Percentiles rank a stretch among this genome's conserved stretches.
Evolutionary conservation across 2,888 invertebrate species (phyloP).

Genomic region (Spilosoma lubricipeda): DNA sequence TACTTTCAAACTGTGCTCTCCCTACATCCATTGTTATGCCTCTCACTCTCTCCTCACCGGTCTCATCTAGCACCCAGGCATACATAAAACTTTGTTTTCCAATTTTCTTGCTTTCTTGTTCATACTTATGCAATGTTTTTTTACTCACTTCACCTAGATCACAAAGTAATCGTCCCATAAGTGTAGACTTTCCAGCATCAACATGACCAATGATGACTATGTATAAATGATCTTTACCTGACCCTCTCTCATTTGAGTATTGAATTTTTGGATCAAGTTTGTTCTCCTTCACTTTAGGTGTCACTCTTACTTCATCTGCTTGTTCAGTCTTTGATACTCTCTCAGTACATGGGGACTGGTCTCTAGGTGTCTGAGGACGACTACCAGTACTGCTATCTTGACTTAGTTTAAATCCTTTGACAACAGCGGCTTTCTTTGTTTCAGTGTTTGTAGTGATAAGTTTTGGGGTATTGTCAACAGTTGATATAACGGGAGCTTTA

Average conservation of each 20-base stretch:
- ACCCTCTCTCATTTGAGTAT: constrained; percentile 91
- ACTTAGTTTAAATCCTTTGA: constrained; percentile 87
- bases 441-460: constrained; percentile 79
- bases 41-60: constrained; percentile 97
- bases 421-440: constrained; percentile 70
- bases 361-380: constrained; percentile 86
- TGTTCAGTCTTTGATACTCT: constrained; percentile 75
- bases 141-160: constrained; percentile 95
- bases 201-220: constrained; percentile 98
- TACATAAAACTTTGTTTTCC: constrained; percentile 99
- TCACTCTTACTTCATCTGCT: constrained; percentile 74
- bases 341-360: constrained; percentile 90
- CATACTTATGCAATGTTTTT: constrained; percentile 97
- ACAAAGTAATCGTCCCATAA: constrained; percentile 98
- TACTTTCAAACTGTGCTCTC: constrained; percentile 96
- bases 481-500: constrained; percentile 64
- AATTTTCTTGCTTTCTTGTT: constrained; percentile 98
- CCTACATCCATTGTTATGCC: constrained; percentile 99
- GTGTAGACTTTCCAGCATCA: constrained; percentile 98
- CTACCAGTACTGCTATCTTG: constrained; percentile 63
- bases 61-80: constrained; percentile 99
- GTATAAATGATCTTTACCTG: constrained; percentile 95
- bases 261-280: constrained; percentile 87
- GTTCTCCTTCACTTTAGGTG: constrained; percentile 82
- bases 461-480: constrained; percentile 67